A percentile compares a stretch with the other conserved stretches of the same genome.
phyloP scores from a whole-genome alignment of 1,140 invertebrate genomes.

The Brachionus asplanchnoidis region DNA sequence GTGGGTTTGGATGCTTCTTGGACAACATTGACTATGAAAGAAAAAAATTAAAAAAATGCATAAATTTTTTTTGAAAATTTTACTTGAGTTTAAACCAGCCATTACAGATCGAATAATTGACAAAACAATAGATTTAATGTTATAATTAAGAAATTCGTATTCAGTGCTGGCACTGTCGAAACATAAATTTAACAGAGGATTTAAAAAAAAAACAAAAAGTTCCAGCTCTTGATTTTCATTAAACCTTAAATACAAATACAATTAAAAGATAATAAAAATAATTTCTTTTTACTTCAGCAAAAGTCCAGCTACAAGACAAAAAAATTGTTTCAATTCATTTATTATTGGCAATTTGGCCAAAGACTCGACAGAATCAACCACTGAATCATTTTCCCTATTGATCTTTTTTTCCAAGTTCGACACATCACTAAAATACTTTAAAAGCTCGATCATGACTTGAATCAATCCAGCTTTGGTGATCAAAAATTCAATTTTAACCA shows the following conservation, averaged over 20 bases:
- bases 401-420: not conserved
- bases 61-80: not conserved
- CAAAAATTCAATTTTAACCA: constrained; percentile 6
- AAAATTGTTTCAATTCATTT: not conserved
- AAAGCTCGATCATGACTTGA: constrained; percentile 18
- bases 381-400: not conserved
- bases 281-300: not conserved
- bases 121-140: constrained; percentile 30
- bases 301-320: not conserved
- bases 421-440: constrained; percentile 7
- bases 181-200: not conserved
- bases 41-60: too few species aligned
- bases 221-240: constrained; percentile 26
- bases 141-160: not conserved
- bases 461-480: constrained; percentile 8
- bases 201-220: not conserved
- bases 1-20: not conserved
- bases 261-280: not conserved
- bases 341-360: not conserved
- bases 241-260: not conserved
- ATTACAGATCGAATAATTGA: constrained; percentile 5
- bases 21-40: not conserved
- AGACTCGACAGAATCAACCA: not conserved
- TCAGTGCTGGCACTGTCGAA: constrained; percentile 33
- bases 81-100: constrained; percentile 32